These are phyloP conservation scores for Trichopoda pennipes DNA, from an alignment of 2,888 invertebrate genomes.

Conservation along the genomic window DNA sequence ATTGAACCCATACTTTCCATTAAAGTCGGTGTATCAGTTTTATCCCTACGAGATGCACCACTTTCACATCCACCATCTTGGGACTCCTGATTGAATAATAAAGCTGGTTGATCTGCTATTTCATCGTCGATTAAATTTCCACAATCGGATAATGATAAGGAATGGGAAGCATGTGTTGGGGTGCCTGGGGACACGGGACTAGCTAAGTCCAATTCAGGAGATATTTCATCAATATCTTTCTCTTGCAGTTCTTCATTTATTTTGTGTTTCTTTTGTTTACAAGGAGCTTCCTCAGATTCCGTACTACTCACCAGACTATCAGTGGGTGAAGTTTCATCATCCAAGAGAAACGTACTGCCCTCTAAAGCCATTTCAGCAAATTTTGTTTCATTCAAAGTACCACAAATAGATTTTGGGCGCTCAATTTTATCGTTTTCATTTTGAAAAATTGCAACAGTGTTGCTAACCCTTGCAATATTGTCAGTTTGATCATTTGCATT, in stretches of 20 bases:
- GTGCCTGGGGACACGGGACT: constrained; percentile 87
- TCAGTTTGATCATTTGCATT: constrained; percentile 52
- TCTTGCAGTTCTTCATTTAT: constrained; percentile 81
- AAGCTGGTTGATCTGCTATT: constrained; percentile 93
- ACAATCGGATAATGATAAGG: constrained; percentile 88
- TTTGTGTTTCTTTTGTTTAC: constrained; percentile 79
- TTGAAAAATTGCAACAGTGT: constrained; percentile 21
- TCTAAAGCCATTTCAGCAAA: constrained; percentile 88
- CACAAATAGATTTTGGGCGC: constrained; percentile 76
- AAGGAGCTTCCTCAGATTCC: constrained; percentile 78
- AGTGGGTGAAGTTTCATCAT: constrained; percentile 92
- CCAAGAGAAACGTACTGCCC: constrained; percentile 86
- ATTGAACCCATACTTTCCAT: constrained; percentile 80
- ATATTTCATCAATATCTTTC: constrained; percentile 81
- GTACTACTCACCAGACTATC: constrained; percentile 86
- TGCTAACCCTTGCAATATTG: constrained; percentile 25
- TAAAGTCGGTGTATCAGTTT: constrained; percentile 81
- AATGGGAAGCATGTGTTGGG: constrained; percentile 89
- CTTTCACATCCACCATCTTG: constrained; percentile 73
- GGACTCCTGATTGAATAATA: constrained; percentile 87
- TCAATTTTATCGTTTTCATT: constrained; percentile 66
- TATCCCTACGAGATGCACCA: constrained; percentile 79
- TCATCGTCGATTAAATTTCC: constrained; percentile 92
- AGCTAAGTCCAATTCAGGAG: constrained; percentile 80
- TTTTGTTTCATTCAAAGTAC: constrained; percentile 81